Evolutionary conservation across 23 tunicate species (phyloP).

Genomic region (Ciona savignyi): DNA sequence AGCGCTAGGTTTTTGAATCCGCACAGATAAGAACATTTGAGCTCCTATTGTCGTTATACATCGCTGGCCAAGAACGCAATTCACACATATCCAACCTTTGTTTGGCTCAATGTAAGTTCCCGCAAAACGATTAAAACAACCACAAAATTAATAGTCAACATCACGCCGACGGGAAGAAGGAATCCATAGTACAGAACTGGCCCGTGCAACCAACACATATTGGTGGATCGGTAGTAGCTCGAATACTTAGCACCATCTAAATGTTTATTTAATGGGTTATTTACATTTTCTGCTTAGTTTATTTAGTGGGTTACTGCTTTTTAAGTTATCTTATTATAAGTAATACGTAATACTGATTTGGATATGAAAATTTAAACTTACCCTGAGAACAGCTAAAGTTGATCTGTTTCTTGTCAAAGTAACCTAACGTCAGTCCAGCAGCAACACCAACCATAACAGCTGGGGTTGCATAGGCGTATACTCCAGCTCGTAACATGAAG

Average conservation of each 20-base stretch:
- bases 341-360: too few species aligned
- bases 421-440: background rate
- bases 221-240: constrained; percentile 4
- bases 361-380: too few species aligned
- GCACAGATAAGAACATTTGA: too few species aligned
- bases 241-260: background rate
- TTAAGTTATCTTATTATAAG: too few species aligned
- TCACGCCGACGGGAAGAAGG: constrained; percentile 36
- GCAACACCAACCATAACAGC: background rate
- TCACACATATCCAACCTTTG: constrained; percentile 18
- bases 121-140: constrained; percentile 23
- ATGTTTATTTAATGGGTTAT: too few species aligned
- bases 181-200: constrained; percentile 42
- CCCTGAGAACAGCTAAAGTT: background rate
- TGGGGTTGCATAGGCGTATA: background rate
- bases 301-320: too few species aligned
- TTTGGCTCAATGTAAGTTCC: constrained; percentile 11
- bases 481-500: background rate
- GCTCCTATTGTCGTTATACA: too few species aligned
- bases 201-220: constrained; percentile 63
- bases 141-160: constrained; percentile 29
- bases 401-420: background rate
- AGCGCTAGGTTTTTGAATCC: too few species aligned
- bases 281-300: too few species aligned
- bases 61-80: background rate